Evolutionary conservation across 2,888 invertebrate genomes (phyloP), one percentile per base, ranked within the genome.

Genomic region (Ophioninae sp.): DNA sequence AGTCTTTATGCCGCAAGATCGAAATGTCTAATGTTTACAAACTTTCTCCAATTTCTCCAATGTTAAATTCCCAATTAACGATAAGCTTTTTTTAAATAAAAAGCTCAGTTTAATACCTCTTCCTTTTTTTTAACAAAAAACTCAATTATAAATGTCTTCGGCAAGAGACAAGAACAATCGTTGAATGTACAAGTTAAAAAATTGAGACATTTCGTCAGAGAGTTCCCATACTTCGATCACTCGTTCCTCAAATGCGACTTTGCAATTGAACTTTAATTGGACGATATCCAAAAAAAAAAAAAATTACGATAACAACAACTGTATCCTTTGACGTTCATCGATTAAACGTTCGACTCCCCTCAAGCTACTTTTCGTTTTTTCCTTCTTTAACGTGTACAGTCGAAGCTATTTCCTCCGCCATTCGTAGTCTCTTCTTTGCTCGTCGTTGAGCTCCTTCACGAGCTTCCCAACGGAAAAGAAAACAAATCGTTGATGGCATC

Each of bases 401-500:
- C 17, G 17, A 51, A 51, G 51, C 51, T 17, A 17, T 17, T 17
- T 51, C 51, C 51, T 10, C 13, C 51, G 51, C 17, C 51, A 51
- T 51, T 51, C 51, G 51, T 30, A 30, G 30, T 17, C 44, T 44
- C 44, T 51, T 51, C 51, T 51, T 51, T 17, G 51, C 51, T 51
- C 51, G 13, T 30, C 13, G 17, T 51, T 17, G 13, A 51, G 51
- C 51, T 51, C 51, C 51, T 13, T 51, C 0, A 51, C 51, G 51
- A 51, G 51, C 17, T 17, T 37, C 64, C 9, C 13, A 5, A 44
- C 22, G 7, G n/a, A 41, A 44, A 30, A n/a, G 20, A 51, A 37
- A 71, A 41, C 67, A 67, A 67, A 58, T 41, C 22, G 41, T 56
- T 23, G 61, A 44, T 37, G 10, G 23, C 23, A 37, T 71, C 17